Evolutionary conservation across 2,888 invertebrate genomes (phyloP).

Genomic region (Drosophila niveifrons): DNA sequence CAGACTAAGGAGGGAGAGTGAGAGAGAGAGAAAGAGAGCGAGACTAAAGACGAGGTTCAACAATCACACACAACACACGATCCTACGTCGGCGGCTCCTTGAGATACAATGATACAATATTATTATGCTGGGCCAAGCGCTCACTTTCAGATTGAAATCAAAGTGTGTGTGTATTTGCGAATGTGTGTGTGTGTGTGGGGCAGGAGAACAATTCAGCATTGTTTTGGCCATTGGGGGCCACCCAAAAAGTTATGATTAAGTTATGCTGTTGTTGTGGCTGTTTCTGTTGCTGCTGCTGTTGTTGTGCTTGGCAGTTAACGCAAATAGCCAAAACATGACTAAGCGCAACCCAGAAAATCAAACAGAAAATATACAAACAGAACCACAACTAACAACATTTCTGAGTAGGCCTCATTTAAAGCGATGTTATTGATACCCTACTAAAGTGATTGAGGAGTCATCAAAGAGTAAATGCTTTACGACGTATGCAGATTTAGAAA

Average conservation of each 20-base stretch:
- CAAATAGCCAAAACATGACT: conserved; percentile 77
- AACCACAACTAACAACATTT: conserved; percentile 27
- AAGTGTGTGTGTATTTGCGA: conserved; percentile 47
- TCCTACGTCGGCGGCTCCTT: conserved; percentile 70
- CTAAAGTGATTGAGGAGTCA: not conserved
- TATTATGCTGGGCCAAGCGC: conserved; percentile 74
- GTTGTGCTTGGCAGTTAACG: conserved; percentile 41
- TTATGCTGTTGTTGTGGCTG: conserved; percentile 56
- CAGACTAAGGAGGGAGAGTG: conserved; percentile 6
- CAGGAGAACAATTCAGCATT: conserved; percentile 75
- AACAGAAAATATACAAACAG: conserved; percentile 2
- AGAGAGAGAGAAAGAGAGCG: not conserved
- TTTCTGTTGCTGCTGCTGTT: conserved; percentile 14
- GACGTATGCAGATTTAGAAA: too few species aligned
- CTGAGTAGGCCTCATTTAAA: conserved; percentile 4
- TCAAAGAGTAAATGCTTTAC: too few species aligned
- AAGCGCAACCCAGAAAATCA: conserved; percentile 43
- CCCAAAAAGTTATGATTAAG: conserved; percentile 84
- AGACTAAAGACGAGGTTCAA: conserved; percentile 31
- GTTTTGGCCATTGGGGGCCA: conserved; percentile 78
- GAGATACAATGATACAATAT: conserved; percentile 79
- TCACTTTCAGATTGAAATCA: conserved; percentile 76
- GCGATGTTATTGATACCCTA: conserved; percentile 1
- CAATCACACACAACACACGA: conserved; percentile 56
- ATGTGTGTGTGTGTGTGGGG: conserved; percentile 39